Base-by-base conservation (phyloP, 2,888 invertebrate genomes). In the Drosophila kokeensis region DNA sequence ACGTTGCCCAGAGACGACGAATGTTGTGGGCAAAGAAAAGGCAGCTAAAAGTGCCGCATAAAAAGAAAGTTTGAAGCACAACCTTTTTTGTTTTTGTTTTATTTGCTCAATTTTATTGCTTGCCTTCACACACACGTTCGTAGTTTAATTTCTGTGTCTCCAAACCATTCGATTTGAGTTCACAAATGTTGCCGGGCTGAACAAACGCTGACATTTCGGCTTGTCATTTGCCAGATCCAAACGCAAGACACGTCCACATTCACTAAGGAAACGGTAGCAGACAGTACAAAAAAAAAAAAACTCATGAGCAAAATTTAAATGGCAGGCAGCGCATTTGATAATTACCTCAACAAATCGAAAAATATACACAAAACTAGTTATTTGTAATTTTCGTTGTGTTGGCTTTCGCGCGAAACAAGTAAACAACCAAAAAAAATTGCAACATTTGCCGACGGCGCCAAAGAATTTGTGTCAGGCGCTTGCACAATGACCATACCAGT, bases 381-480 rank as follows among this genome's bases (percentile, higher is more conserved):
- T 62, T 71, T 36, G 30, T 21, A 18, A 55, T 38, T 24, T 55
- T 27, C 27, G 27, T n/a, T 38, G 42, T 61, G 50, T 54, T 76
- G 50, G 29, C 34, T 76, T 73, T 68, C 67, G 58, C 72, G 71
- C 63, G 50, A 61, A 73, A 49, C 38, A 36, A 54, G 13, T 21
- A 42, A 60, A 61, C 18, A 48, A 45, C 36, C 42, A 62, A 57
- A 64, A 70, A 64, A 73, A 66, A 58, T 83, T 86, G 71, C 87
- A 75, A 82, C 69, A 84, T 72, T 69, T 61, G 52, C 72, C 74
- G 68, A 73, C 57, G 52, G 82, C 69, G 69, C 59, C 74, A 85
- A 85, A 84, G 84, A 85, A 85, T 84, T 84, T 84, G 83, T 84
- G 83, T 84, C 87, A 84, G 67, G 48, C 68, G 69, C 76, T 83